Conservation (phyloP, 1,140 invertebrate species). For the Zaprionus kolodkinae region DNA sequence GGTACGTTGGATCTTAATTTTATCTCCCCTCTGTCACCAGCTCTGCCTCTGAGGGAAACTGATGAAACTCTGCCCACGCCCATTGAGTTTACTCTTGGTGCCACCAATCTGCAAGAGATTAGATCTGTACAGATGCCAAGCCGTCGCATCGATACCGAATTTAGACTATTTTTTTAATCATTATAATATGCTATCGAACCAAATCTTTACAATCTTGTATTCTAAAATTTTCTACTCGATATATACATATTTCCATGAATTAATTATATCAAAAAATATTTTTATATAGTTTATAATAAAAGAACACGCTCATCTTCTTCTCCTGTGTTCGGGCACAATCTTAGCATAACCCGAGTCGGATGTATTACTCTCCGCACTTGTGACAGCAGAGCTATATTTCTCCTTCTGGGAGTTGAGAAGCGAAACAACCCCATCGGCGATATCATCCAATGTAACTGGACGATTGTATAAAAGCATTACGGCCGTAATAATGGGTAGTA, state of each 20-base stretch:
- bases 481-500: slow-evolving; percentile 58
- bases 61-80: slow-evolving; percentile 17
- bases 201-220: no score
- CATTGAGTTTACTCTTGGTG: slow-evolving; percentile 23
- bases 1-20: slow-evolving; percentile 46
- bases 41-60: not conserved
- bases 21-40: not conserved
- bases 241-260: no score
- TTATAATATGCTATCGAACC: no score
- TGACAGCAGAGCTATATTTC: slow-evolving; percentile 1
- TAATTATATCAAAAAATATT: no score
- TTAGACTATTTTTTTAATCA: no score
- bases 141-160: no score
- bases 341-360: slow-evolving; percentile 15
- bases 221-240: no score
- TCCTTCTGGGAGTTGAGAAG: slow-evolving; percentile 49
- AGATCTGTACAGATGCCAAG: not conserved
- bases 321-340: not conserved
- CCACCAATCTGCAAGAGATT: not conserved
- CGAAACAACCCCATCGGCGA: slow-evolving; percentile 41
- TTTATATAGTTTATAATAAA: not conserved
- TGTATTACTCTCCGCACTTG: slow-evolving; percentile 4
- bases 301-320: slow-evolving; percentile 14
- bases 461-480: slow-evolving; percentile 61
- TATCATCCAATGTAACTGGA: slow-evolving; percentile 60